Base-by-base conservation (phyloP, 1,140 invertebrate genomes). In the Drosophila pallidifrons region DNA sequence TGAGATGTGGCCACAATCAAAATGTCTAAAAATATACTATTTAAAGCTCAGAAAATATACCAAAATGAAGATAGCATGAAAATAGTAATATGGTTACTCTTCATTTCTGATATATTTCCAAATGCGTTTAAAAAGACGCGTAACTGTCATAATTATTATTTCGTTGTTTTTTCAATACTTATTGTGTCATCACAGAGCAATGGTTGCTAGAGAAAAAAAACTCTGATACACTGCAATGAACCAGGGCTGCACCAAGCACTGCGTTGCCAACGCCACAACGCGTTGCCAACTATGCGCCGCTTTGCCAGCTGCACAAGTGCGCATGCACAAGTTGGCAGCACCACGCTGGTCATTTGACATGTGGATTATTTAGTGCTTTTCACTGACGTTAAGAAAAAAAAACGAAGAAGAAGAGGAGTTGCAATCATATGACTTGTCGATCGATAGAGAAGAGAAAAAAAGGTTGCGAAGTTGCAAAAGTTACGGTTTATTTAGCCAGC, bases 351-450 rank as follows among this genome's bases (percentile, higher is more conserved):
- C 73, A 75, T 55, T 75, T 75, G 73, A 75, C 60, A 20, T 38
- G 25, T 8, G 73, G 54, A 45, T 52, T 65, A 30, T 71, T 75
- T 75, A 71, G 73, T 41, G 38, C 54, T 15, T 67, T 65, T 25
- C 15, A 28, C 43, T 28, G 30, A 46, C 8, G 28, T 35, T 67
- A 35, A 32, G 47, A 47, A 47, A 51, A 49, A 55, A 60, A 60
- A 43, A 41, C 38, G 13, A 71, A 71, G 28, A 75, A 65, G 73
- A 75, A 59, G 73, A 71, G n/a, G 38, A 59, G 11, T 43, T 58
- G 59, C 35, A 88, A 89, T 88, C 83, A 88, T 88, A 88, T 88
- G 83, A 87, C 83, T 87, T 81, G 79, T 85, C 77, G 75, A 88
- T 88, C 83, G 85, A 88, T 88, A 78, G 60, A 74, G 86, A 76